Conservation (phyloP, 2,797 vertebrate genomes). For the Gastrophryne carolinensis region DNA sequence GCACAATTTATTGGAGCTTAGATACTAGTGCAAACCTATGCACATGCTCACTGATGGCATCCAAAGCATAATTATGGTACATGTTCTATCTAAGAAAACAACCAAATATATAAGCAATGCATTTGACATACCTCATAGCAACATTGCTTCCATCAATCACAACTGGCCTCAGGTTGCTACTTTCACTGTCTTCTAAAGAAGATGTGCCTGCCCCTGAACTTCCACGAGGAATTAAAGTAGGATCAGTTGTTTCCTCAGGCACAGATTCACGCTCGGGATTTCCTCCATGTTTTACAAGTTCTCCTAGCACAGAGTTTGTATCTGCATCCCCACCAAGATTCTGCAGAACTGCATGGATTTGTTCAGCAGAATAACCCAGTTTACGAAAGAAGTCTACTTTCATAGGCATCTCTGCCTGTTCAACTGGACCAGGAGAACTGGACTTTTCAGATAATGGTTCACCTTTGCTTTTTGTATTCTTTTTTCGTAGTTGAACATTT, state of each 20-base stretch:
- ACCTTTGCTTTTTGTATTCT: not conserved
- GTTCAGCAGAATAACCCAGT: conserved; percentile 81
- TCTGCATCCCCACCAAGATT: conserved; percentile 83
- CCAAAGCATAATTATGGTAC: not conserved
- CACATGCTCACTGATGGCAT: not conserved
- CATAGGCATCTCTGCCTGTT: conserved; percentile 71
- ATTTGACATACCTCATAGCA: conserved; percentile 85
- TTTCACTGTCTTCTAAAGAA: conserved; percentile 48
- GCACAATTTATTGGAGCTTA: not conserved
- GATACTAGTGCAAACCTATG: not conserved
- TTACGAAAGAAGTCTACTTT: conserved; percentile 90
- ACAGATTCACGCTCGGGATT: conserved; percentile 61
- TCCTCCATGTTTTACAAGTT: conserved; percentile 80
- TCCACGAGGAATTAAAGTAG: conserved; percentile 63
- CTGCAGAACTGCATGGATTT: conserved; percentile 76
- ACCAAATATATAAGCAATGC: not conserved
- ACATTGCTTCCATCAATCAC: conserved; percentile 97
- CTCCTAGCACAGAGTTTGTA: conserved; percentile 87
- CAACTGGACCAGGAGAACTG: not conserved
- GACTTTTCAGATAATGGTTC: conserved; percentile 38
- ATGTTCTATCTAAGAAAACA: not conserved
- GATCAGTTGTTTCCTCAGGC: conserved; percentile 54
- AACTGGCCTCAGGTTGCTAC: conserved; percentile 78
- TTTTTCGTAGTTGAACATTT: not conserved
- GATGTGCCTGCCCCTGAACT: conserved; percentile 56